Conservation (phyloP, 2,797 vertebrate species). For the Tachyglossus aculeatus region DNA sequence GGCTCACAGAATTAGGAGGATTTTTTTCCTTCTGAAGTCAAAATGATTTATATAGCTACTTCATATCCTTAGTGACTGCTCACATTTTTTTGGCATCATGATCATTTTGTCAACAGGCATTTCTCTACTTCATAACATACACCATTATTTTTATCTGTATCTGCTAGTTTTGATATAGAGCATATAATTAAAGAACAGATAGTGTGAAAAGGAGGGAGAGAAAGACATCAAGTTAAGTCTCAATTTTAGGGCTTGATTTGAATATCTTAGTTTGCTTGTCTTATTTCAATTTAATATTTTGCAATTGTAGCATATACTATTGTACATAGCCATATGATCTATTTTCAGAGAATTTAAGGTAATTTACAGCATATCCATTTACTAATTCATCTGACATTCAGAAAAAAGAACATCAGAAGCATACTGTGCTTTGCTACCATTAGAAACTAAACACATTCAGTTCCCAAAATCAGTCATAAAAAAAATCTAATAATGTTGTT, state of each 20-base stretch:
- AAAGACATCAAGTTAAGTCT: not conserved
- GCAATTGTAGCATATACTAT: not conserved
- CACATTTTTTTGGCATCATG: not conserved
- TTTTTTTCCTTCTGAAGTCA: not conserved
- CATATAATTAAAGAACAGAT: slow-evolving; percentile 8
- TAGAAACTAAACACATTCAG: slow-evolving; percentile 5
- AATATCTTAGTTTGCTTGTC: not conserved
- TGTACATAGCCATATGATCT: not conserved
- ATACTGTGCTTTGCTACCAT: not conserved
- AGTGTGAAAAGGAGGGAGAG: slow-evolving; percentile 8
- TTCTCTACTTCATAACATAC: slow-evolving; percentile 10
- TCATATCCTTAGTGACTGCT: not conserved
- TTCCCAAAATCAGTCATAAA: not conserved
- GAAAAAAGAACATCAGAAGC: not conserved
- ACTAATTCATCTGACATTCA: not conserved
- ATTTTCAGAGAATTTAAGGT: not conserved
- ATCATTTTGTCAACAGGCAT: slow-evolving; percentile 14
- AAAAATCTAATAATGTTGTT: not conserved
- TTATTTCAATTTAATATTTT: not conserved
- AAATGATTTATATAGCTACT: not conserved
- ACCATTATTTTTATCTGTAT: slow-evolving; percentile 3
- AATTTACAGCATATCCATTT: not conserved
- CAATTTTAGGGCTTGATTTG: slow-evolving; percentile 9
- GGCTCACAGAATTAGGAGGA: not conserved
- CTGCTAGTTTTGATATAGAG: not conserved